Conservation (phyloP, 2,797 vertebrate species). For the Acipenser oxyrinchus region DNA sequence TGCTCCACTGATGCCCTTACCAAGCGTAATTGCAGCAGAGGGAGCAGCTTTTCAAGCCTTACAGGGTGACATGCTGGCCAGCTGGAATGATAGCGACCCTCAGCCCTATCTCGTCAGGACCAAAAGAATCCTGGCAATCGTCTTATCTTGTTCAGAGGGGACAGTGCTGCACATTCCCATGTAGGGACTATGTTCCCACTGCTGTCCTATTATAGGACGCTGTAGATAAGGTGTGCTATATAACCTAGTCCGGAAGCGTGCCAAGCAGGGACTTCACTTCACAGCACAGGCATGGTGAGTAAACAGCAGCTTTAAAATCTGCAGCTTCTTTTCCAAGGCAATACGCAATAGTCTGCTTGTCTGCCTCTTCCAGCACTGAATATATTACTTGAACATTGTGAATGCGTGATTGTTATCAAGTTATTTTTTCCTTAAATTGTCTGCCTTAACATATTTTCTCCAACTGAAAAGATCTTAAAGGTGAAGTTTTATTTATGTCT, state of each 20-base stretch:
- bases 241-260: conserved; percentile 44
- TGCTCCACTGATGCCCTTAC: no score
- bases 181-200: conserved; percentile 60
- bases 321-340: not conserved
- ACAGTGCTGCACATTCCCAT: conserved; percentile 50
- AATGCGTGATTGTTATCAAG: no score
- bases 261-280: conserved; percentile 24
- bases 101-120: conserved; percentile 6
- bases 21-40: no score
- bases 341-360: no score
- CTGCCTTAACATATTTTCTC: no score
- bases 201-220: conserved; percentile 55
- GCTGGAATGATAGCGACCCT: not conserved
- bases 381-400: no score
- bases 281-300: conserved; percentile 65
- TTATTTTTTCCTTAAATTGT: no score
- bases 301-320: not conserved
- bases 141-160: conserved; percentile 51
- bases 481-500: no score
- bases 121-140: conserved; percentile 50
- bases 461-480: no score
- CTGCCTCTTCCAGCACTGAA: no score
- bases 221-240: conserved; percentile 64
- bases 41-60: not conserved
- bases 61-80: not conserved